A percentile compares a stretch with the other conserved stretches of the same genome.
phyloP scores from a whole-genome alignment of 2,113 vertebrate species.

The Melanostigma gelatinosum region DNA sequence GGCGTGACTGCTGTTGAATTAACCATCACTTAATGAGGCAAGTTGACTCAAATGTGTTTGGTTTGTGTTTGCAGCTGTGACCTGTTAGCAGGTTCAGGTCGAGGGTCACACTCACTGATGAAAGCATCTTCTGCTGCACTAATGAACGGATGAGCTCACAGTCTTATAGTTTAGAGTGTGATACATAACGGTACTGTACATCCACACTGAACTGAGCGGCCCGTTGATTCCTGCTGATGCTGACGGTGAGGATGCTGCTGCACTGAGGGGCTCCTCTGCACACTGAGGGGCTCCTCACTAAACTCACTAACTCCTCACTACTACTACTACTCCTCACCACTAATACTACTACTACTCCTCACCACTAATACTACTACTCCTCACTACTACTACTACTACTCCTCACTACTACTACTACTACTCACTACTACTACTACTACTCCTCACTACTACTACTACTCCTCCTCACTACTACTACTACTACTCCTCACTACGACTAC shows the following conservation, averaged over 20 bases:
- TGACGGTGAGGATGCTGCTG: neutral
- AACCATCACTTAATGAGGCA: conserved; percentile 36
- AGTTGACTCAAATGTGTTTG: conserved; percentile 24
- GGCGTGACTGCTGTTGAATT: conserved; percentile 53
- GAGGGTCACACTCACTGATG: neutral
- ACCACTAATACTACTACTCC: too few relatives aligned
- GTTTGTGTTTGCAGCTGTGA: conserved; percentile 2
- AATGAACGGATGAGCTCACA: neutral
- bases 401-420: too few relatives aligned
- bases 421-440: too few relatives aligned
- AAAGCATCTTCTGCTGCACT: neutral
- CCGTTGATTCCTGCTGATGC: neutral
- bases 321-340: too few relatives aligned
- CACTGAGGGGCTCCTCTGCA: neutral
- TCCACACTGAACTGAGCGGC: neutral
- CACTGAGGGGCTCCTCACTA: neutral
- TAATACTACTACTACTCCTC: too few relatives aligned
- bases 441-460: too few relatives aligned
- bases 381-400: too few relatives aligned
- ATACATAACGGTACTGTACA: neutral
- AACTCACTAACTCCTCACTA: too few relatives aligned
- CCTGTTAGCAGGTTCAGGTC: neutral
- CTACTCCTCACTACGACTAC: too few relatives aligned
- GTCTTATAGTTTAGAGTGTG: neutral
- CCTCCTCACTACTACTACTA: too few relatives aligned